Percentiles rank a stretch among this genome's conserved stretches.
phyloP scores from a whole-genome alignment of 2,888 invertebrate genomes.

The Melinaea marsaeus region DNA sequence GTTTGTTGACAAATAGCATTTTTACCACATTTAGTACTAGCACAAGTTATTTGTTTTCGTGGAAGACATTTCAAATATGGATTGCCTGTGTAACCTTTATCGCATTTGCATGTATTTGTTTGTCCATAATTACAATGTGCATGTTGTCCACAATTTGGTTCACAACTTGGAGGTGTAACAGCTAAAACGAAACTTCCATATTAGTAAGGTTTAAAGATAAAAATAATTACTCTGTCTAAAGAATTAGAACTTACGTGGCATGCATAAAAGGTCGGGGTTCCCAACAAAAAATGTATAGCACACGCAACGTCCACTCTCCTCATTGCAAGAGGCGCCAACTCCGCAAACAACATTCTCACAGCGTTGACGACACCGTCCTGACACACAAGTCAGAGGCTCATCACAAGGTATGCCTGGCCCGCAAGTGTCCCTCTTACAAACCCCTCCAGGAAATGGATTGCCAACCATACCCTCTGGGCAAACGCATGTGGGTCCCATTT shows the following conservation, averaged over 20 bases:
- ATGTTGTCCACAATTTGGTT: constrained; percentile 88
- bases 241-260: constrained; percentile 86
- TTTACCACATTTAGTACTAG: constrained; percentile 84
- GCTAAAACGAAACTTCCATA: constrained; percentile 71
- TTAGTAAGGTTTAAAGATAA: constrained; percentile 13
- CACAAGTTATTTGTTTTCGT: constrained; percentile 84
- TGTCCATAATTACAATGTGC: constrained; percentile 92
- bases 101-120: constrained; percentile 88
- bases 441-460: constrained; percentile 94
- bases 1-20: constrained; percentile 89
- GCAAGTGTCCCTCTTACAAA: constrained; percentile 89
- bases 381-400: constrained; percentile 88
- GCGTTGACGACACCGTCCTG: constrained; percentile 91
- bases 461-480: constrained; percentile 92
- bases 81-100: constrained; percentile 90
- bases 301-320: constrained; percentile 87
- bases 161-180: constrained; percentile 85
- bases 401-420: constrained; percentile 86
- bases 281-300: constrained; percentile 93
- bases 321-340: constrained; percentile 91
- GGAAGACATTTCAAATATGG: constrained; percentile 89
- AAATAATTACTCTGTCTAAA: constrained; percentile 9
- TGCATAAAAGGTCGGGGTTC: constrained; percentile 92
- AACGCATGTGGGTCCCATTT: constrained; percentile 91
- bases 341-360: constrained; percentile 93